Percentiles rank a stretch among this genome's conserved stretches.
Conservation (phyloP, 2,113 vertebrate species). For the Electrona antarctica region DNA sequence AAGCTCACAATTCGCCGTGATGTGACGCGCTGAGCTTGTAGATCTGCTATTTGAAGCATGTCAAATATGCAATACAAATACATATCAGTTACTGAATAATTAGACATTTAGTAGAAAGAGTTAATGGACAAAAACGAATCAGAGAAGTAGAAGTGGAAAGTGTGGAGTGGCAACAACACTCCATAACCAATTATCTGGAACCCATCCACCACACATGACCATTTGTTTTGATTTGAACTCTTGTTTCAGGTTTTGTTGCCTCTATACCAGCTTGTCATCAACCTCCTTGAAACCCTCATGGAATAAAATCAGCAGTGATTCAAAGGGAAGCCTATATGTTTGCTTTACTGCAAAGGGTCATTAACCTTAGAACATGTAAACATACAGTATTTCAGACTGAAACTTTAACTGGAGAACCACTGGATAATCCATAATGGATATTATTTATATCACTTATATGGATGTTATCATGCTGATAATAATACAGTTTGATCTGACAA, state of each 20-base stretch:
- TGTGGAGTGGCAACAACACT: not conserved
- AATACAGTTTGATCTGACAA: too few relatives aligned
- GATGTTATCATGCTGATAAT: too few relatives aligned
- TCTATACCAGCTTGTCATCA: not conserved
- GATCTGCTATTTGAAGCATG: too few relatives aligned
- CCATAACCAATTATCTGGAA: not conserved
- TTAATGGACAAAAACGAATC: too few relatives aligned
- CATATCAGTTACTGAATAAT: too few relatives aligned
- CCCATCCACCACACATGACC: too few relatives aligned
- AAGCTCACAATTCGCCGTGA: too few relatives aligned
- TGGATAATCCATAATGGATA: not conserved
- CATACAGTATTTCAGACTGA: not conserved
- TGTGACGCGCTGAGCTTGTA: too few relatives aligned
- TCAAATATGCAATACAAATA: too few relatives aligned
- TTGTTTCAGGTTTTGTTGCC: not conserved
- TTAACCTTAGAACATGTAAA: not conserved
- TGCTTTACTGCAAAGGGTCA: not conserved
- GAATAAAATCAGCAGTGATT: not conserved
- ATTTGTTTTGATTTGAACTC: not conserved
- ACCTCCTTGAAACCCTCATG: not conserved
- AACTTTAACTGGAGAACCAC: not conserved
- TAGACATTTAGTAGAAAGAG: too few relatives aligned
- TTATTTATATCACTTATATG: too few relatives aligned
- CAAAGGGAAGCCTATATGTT: not conserved
- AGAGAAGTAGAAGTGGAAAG: not conserved